Evolutionary conservation across 2,797 vertebrate genomes (phyloP), one percentile per base, ranked within the genome.

Genomic region (Malurus splendens): DNA sequence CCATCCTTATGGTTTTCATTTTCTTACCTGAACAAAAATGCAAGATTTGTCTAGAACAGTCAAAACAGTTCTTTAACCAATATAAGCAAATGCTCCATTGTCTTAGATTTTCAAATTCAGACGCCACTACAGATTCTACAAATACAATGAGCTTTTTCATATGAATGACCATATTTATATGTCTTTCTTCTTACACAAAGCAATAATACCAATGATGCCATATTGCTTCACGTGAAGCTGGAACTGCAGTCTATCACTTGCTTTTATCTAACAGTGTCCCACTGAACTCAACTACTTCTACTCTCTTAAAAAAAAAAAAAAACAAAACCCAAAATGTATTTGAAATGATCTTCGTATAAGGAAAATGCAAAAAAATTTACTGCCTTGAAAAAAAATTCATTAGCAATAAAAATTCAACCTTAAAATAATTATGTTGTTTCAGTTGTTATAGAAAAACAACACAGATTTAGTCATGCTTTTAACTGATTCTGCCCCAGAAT

Each of bases 401-500:
- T 57, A 79, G 82, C 82, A 93, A 93, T 94, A 82, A 87, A 94
- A 88, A 76, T n/a, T 47, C 55, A 64, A 91, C 89, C 92, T 86
- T 93, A 79, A 92, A 93, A 82, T 94, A 79, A 86, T 87, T 66
- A 92, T 94, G 82, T 93, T 89, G 59, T 94, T 95, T 94, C 89
- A 94, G 92, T 96, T 95, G 89, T 68, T 68, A 91, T 48, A 96
- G 93, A 91, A 94, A 96, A 96, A 92, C 94, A 93, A 91, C 90
- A 93, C 66, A 30, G 83, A 82, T 93, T 95, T 85, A 80, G 82
- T 71, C 82, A 95, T 78, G 91, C 90, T 94, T 96, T 96, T 95
- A 95, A 96, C 94, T n/a, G 47, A 96, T 95, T 96, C 90, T 16
- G 59, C 90, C 91, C 85, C 89, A 86, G 92, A 96, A 94, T 96